A percentile compares a stretch with the other conserved stretches of the same genome.
These are phyloP conservation scores for Corvus moneduloides DNA, from an alignment of 2,113 vertebrate species.

Conservation along the genomic window DNA sequence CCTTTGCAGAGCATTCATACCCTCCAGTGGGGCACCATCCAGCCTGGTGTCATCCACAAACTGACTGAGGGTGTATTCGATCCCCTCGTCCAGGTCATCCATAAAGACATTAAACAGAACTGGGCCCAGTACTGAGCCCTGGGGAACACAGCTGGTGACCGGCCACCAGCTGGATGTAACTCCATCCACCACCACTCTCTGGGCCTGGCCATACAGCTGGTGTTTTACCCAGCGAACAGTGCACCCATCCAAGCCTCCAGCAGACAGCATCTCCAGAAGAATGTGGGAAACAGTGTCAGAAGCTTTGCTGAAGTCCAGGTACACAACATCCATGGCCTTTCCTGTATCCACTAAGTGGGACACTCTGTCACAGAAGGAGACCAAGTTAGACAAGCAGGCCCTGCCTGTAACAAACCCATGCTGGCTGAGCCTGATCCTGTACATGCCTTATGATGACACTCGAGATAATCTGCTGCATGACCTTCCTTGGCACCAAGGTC, in stretches of 20 bases:
- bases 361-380: not conserved
- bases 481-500: not conserved
- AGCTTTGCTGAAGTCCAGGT: not conserved
- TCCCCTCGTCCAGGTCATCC: rapidly evolving
- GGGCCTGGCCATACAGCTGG: too few relatives aligned
- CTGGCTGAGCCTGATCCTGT: not conserved
- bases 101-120: not conserved
- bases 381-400: not conserved
- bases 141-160: not conserved
- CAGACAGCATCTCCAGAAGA: not conserved
- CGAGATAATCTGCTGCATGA: not conserved
- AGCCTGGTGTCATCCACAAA: not conserved
- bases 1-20: not conserved
- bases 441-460: not conserved
- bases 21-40: not conserved
- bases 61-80: rapidly evolving
- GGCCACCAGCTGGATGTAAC: too few relatives aligned
- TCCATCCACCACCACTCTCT: not conserved
- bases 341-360: not conserved
- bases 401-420: not conserved
- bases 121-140: not conserved
- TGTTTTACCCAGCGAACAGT: not conserved
- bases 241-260: rapidly evolving
- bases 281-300: not conserved
- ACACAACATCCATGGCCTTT: not conserved